These are phyloP conservation scores for Periphyllus acericola DNA, from an alignment of 2,888 invertebrate genomes.

Conservation along the genomic window DNA sequence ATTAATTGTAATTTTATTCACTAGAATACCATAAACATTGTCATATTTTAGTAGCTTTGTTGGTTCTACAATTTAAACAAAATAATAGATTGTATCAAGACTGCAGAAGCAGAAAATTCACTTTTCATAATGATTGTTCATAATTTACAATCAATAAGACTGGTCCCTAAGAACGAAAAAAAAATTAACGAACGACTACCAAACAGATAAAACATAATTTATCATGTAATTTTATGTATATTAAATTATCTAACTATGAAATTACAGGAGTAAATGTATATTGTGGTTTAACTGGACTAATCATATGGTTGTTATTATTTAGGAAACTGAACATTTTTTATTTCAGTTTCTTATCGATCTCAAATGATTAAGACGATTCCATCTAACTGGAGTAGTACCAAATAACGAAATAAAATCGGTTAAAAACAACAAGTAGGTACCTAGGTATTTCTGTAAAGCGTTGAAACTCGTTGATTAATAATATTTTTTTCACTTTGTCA, in stretches of 20 bases:
- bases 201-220: not conserved
- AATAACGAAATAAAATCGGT: no score
- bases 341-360: no score
- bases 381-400: no score
- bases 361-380: no score
- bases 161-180: not conserved
- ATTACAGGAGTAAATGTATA: not conserved
- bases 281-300: not conserved
- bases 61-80: not conserved
- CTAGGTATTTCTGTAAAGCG: no score
- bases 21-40: not conserved
- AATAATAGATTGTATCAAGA: not conserved
- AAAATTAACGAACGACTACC: not conserved
- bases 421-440: no score
- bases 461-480: no score
- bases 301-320: no score
- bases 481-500: no score
- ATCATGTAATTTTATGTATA: not conserved
- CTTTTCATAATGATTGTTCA: not conserved
- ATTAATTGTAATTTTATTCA: conserved; percentile 41
- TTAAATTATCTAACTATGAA: not conserved
- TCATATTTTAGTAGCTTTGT: not conserved
- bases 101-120: no score
- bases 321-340: no score
- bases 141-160: not conserved